Evolutionary conservation across 2,113 vertebrate species (phyloP), one percentile per base, ranked within the genome.

Genomic region (Carassius auratus): DNA sequence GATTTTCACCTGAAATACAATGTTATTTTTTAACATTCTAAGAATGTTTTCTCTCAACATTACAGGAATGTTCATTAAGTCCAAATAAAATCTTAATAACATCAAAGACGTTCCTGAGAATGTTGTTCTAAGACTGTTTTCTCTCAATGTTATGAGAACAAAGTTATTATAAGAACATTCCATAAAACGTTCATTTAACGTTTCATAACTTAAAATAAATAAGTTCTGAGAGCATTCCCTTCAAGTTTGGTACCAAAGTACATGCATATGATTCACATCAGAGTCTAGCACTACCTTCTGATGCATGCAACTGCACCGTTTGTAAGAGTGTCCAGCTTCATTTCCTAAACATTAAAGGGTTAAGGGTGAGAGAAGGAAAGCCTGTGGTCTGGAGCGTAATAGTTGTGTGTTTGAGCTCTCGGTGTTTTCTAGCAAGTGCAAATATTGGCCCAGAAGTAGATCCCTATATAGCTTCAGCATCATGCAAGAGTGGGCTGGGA

Each of bases 391-490:
- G 4, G 23, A 81, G 48, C 38, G 61, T 82, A 57, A 81, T 81
- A 38, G 61, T 78, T 68, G 42, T 55, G 66, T 85, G 79, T 84
- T 80, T 85, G 74, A 82, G 68, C 82, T 87, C 57, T 78, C 73
- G 82, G 73, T 83, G 66, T 80, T 26, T 83, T 87, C 79, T 80
- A 23, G 30, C 84, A 59, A 87, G 76, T 81, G 84, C 76, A 89
- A 89, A 87, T 87, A 87, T 86, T 89, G 79, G 79, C 76, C 61
- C 45, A 81, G 61, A 21, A 14, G 81, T 68, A 84, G 83, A 76
- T 33, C 52, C 76, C 76, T n/a, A 61, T 87, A 64, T 64, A 87
- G 23, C 81, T 83, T 66, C 77, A 19, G 50, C 38, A 38, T 84
- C 38, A 38, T 21, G 30, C 61, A 76, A 26, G 71, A 45, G 45